Evolutionary conservation across 2,888 invertebrate genomes (phyloP), one percentile per base, ranked within the genome.

Genomic region (Agrotis exclamationis): DNA sequence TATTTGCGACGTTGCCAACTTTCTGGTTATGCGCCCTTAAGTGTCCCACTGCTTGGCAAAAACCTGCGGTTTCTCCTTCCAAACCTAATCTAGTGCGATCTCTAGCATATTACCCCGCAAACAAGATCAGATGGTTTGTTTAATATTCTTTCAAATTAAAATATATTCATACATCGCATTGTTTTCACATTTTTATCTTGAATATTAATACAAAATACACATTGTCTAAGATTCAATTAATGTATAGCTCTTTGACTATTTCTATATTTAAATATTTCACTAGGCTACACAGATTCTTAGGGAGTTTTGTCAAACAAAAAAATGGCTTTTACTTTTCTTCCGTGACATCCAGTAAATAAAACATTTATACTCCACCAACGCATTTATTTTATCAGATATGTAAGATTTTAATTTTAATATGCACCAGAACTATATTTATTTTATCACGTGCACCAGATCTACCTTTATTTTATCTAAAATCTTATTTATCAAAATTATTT

Each of bases 331-430:
- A 4, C n/a, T 45, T 11, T 33, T 6, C 4, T 48, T 47, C 11
- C 24, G 14, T 20, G 33, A 18, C 5, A 39, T 2, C 5, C 0
- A 18, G 13, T 28, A 7, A 7, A 7, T 24, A 24, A 73, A 68
- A 65, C 39, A 65, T 78, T 74, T 44, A 69, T 50, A 53, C 47
- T 56, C 63, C 14, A 22, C 18, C 11, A 51, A 60, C 4, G 13
- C 22, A 48, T 59, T 48, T 33, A 64, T 68, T 79, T 63, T 58
- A 24, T 2, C 18, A 47, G 18, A 51, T 22, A 24, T 60, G 24
- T 60, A 20, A 56, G 13, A 53, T 50, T 16, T 33, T 74, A 51
- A 54, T 73, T 66, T 68, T 62, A 74, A 62, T 28, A 1, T 74
- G 28, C 44, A 58, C 20, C 44, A 45, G 45, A 72, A 57, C 28